Percentiles rank a stretch among this genome's conserved stretches.
Evolutionary conservation across 1,140 invertebrate genomes (phyloP).

Genomic region (Heliconius melpomene): DNA sequence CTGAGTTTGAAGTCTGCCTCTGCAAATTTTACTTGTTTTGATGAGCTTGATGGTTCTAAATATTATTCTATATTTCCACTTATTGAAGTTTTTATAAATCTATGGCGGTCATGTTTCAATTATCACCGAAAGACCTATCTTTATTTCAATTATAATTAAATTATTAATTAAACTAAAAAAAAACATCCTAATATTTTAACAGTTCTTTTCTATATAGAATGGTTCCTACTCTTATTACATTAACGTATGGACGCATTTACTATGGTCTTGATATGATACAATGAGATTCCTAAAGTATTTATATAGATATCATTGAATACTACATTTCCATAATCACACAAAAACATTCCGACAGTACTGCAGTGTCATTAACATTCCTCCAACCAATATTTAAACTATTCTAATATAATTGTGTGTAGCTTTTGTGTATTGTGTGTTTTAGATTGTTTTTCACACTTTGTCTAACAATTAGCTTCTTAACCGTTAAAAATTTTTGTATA

Average conservation of each 20-base stretch:
- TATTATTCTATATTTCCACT: too few species aligned
- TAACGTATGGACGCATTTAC: not conserved
- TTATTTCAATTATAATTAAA: too few species aligned
- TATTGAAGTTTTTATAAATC: too few species aligned
- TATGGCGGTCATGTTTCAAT: too few species aligned
- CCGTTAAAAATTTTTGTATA: slow-evolving; percentile 12
- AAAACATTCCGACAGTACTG: slow-evolving; percentile 28
- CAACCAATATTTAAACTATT: slow-evolving; percentile 17
- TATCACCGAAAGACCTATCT: too few species aligned
- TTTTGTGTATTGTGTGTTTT: slow-evolving; percentile 55
- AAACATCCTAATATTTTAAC: too few species aligned
- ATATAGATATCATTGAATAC: not conserved
- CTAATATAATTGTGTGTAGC: slow-evolving; percentile 28
- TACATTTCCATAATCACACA: slow-evolving; percentile 3
- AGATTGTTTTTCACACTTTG: slow-evolving; percentile 49
- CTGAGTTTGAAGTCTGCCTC: too few species aligned
- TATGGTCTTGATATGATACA: not conserved
- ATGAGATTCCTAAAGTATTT: not conserved
- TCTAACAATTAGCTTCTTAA: slow-evolving; percentile 55
- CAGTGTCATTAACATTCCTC: slow-evolving; percentile 36
- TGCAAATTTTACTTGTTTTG: too few species aligned
- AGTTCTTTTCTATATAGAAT: not conserved
- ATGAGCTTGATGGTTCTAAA: too few species aligned
- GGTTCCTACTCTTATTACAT: not conserved
- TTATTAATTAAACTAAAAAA: too few species aligned